Percentiles rank a stretch among this genome's conserved stretches.
Evolutionary conservation across 2,797 vertebrate genomes (phyloP).

Genomic region (Molossus molossus): DNA sequence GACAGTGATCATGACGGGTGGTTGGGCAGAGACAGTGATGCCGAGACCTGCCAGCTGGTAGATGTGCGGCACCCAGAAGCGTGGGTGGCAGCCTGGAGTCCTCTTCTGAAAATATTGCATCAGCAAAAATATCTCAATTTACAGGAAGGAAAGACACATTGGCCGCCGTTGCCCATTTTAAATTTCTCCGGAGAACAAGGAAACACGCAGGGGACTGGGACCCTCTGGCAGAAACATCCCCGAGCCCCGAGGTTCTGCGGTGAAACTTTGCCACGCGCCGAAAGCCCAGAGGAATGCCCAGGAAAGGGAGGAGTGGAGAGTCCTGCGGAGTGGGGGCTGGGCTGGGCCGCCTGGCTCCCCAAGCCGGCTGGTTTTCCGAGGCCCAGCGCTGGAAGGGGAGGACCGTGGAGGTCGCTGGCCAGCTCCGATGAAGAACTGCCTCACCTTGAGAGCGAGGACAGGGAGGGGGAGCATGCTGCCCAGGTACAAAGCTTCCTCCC

Average conservation of each 20-base stretch:
- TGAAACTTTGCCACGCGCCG: not conserved
- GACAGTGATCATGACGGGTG: not conserved
- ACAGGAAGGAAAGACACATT: not conserved
- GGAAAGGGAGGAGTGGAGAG: not conserved
- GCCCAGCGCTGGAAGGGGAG: slow-evolving; percentile 66
- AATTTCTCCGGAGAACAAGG: not conserved
- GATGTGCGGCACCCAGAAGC: not conserved
- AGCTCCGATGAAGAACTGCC: slow-evolving; percentile 3
- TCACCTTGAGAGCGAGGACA: not conserved
- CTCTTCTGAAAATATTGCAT: not conserved
- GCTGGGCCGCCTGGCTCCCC: slow-evolving; percentile 42
- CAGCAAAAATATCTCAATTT: slow-evolving; percentile 57
- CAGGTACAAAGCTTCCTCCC: slow-evolving; percentile 52
- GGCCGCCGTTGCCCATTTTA: not conserved
- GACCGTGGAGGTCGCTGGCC: not conserved
- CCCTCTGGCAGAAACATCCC: slow-evolving; percentile 43
- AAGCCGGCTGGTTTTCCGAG: slow-evolving; percentile 58
- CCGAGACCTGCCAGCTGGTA: not conserved
- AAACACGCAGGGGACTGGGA: not conserved
- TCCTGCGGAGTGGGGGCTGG: not conserved
- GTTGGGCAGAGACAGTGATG: not conserved
- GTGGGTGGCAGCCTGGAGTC: not conserved
- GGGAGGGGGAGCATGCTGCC: not conserved
- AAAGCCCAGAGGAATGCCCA: slow-evolving; percentile 50
- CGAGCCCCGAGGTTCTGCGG: not conserved